phyloP scores from a whole-genome alignment of 1,140 invertebrate genomes.

The Saccostrea cuccullata region DNA sequence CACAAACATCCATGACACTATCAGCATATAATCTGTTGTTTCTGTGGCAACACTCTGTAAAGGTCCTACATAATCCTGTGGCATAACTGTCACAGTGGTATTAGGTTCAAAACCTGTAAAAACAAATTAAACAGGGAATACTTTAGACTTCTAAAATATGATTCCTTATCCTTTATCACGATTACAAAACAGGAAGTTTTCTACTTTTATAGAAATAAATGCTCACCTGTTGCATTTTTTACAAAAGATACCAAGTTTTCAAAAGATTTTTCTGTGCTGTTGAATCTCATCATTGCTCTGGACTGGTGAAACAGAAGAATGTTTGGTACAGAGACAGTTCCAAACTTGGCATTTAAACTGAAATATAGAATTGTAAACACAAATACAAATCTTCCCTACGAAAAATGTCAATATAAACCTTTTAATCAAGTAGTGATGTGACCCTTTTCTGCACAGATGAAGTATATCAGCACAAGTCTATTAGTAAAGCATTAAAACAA shows the following conservation, averaged over 20 bases:
- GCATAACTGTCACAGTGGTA: constrained; percentile 85
- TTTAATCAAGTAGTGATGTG: no score
- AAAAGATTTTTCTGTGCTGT: constrained; percentile 89
- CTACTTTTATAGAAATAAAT: background rate
- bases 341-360: constrained; percentile 91
- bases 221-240: constrained; percentile 85
- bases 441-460: no score
- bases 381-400: no score
- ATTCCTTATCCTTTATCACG: background rate
- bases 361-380: constrained; percentile 43
- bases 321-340: constrained; percentile 95
- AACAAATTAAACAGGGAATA: background rate
- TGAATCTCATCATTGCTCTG: constrained; percentile 90
- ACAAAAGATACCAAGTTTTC: constrained; percentile 91
- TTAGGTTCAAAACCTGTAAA: constrained; percentile 82
- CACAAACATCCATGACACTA: constrained; percentile 92
- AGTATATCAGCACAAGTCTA: no score
- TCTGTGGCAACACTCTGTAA: constrained; percentile 85
- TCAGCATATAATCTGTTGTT: constrained; percentile 89
- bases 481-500: no score
- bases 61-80: constrained; percentile 88
- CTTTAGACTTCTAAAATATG: background rate
- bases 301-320: constrained; percentile 96
- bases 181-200: no score
- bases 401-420: no score